These are phyloP conservation scores for Laothoe populi DNA, from an alignment of 2,888 invertebrate genomes.

Conservation along the genomic window DNA sequence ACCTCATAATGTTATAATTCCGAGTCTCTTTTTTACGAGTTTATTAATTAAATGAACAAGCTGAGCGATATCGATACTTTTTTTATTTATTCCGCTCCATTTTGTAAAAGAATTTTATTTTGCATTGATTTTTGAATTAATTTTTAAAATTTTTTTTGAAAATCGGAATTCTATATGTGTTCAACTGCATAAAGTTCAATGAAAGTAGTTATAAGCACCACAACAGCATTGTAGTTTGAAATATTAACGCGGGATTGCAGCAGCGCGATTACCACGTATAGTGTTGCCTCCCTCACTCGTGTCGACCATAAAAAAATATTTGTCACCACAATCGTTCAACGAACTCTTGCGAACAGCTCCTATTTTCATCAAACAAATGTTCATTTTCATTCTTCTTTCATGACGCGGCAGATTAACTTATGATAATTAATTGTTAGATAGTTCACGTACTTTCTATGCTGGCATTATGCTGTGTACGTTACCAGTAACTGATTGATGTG, in stretches of 20 bases:
- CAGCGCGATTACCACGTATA: not conserved
- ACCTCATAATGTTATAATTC: not conserved
- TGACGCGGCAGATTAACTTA: not conserved
- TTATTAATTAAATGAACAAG: not conserved
- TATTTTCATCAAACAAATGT: not conserved
- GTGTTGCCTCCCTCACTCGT: not conserved
- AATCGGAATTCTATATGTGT: not conserved
- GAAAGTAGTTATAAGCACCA: not conserved
- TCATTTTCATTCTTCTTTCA: not conserved
- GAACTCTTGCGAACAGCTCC: not conserved
- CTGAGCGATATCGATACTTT: constrained; percentile 11
- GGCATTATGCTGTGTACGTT: not conserved
- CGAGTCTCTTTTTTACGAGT: not conserved
- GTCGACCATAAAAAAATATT: not conserved
- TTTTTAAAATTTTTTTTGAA: not conserved
- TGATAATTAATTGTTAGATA: not conserved
- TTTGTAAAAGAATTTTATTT: not conserved
- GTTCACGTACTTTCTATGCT: no score
- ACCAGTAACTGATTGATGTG: not conserved
- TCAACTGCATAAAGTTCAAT: not conserved
- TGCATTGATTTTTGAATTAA: not conserved
- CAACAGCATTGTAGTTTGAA: not conserved
- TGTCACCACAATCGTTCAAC: not conserved
- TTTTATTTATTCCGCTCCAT: not conserved
- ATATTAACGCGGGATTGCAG: not conserved